A percentile compares a stretch with the other conserved stretches of the same genome.
These are phyloP conservation scores for Caenorhabditis afra DNA, from an alignment of 2,888 invertebrate genomes.

Conservation along the genomic window DNA sequence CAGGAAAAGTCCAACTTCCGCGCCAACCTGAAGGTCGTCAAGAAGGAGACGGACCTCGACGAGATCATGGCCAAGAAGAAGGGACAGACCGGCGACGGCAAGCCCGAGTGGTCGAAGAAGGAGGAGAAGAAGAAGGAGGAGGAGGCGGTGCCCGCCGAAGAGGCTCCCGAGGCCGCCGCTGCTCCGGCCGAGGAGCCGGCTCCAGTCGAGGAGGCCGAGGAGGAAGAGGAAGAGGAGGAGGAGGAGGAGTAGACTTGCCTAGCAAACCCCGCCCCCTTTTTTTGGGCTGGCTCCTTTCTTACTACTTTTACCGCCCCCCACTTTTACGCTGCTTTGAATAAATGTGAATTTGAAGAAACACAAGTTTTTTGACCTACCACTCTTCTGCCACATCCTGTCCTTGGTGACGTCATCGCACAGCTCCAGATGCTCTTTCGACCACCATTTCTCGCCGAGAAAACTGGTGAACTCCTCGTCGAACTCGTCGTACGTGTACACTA, in stretches of 20 bases:
- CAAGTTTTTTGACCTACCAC: conserved; percentile 14
- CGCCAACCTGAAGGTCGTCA: conserved; percentile 97
- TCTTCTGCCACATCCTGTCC: conserved; percentile 29
- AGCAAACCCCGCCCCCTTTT: neutral
- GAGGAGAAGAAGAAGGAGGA: conserved; percentile 62
- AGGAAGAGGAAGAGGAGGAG: conserved; percentile 62
- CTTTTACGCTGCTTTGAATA: neutral
- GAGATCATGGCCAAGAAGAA: conserved; percentile 73
- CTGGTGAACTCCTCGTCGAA: conserved; percentile 28
- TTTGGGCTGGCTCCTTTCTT: neutral
- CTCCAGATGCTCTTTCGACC: conserved; percentile 22
- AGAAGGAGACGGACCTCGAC: conserved; percentile 90
- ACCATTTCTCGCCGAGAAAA: conserved; percentile 45
- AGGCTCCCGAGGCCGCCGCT: conserved; percentile 51
- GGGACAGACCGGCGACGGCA: conserved; percentile 70
- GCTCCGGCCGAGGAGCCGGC: conserved; percentile 62
- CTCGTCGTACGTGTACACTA: conserved; percentile 22
- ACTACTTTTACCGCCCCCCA: neutral
- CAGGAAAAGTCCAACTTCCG: conserved; percentile 92
- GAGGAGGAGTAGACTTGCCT: conserved; percentile 4
- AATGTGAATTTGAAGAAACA: neutral
- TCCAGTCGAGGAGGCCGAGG: conserved; percentile 60
- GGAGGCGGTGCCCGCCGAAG: conserved; percentile 33
- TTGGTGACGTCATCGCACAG: conserved; percentile 29
- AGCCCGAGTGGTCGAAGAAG: conserved; percentile 80